These are phyloP conservation scores for Callipepla californica DNA, from an alignment of 2,113 vertebrate genomes.

Conservation along the genomic window DNA sequence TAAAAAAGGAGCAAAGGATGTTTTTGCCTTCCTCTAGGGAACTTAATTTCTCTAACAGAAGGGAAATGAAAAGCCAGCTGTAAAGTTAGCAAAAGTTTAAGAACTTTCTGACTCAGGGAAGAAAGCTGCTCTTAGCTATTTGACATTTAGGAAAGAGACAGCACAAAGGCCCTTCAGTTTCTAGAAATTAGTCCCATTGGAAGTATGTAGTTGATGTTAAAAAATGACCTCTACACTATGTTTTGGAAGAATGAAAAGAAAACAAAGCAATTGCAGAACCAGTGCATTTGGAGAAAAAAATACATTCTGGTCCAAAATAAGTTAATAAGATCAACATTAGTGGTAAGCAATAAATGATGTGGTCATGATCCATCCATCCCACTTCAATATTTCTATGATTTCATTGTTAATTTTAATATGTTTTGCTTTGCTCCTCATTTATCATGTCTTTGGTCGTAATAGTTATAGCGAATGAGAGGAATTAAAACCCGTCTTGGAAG, in stretches of 20 bases:
- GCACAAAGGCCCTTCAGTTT: neutral
- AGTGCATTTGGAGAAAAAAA: neutral
- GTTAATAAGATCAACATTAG: neutral
- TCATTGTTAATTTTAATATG: neutral
- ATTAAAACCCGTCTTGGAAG: neutral
- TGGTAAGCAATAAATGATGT: neutral
- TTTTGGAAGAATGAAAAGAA: neutral
- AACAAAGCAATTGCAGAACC: neutral
- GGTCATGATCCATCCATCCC: neutral
- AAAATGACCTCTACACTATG: neutral
- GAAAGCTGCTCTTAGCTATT: neutral
- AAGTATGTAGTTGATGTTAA: constrained; percentile 1
- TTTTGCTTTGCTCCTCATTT: neutral
- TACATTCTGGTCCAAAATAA: neutral
- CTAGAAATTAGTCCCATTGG: constrained; percentile 35
- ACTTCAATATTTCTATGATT: neutral
- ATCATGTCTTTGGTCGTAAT: neutral
- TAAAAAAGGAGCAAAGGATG: neutral
- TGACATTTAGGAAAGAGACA: neutral
- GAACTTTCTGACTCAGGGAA: neutral
- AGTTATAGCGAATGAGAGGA: neutral
- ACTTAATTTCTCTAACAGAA: constrained; percentile 19
- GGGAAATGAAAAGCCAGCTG: neutral
- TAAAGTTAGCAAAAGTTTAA: constrained; percentile 10
- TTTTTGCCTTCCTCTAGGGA: neutral